Base-by-base conservation (phyloP, 2,113 vertebrate species). In the Geothlypis trichas region DNA sequence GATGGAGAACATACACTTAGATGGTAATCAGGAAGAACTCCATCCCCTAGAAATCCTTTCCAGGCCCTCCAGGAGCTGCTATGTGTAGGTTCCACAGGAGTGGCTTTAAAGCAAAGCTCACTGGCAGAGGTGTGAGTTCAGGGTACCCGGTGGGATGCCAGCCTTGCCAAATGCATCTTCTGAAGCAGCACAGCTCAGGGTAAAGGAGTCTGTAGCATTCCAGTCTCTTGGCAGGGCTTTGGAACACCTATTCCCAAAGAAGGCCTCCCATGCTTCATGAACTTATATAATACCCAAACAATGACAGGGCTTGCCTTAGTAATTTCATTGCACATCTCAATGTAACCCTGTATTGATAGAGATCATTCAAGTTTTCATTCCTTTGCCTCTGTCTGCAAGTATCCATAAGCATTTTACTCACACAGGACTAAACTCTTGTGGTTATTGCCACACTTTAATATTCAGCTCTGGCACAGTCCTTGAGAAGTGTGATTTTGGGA, bases 51-150 rank as follows among this genome's bases (percentile, higher is more conserved):
- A 68, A 76, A 80, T n/a, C 26, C 49, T 27, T 31, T 18, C n/a
- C 3, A 3, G 27, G 61, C 42, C 24, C 22, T 89, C 28, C 31
- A 89, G 51, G 23, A 66, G 35, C 41, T 78, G 13, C 35, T 28
- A 2, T 3, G 7, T 0, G 1, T 3, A 31, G 0, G 0, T 26
- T 82, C 55, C 52, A 65, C 8, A 11, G 15, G 7, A 67, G 9
- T 10, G 21, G 33, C 47, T 35, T 51, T 31, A 52, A 75, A 61
- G n/a, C 55, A 68, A 75, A 87, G 87, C 31, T 87, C 33, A 15
- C 39, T 37, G 39, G 68, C 35, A 61, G 39, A 84, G 21, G 10
- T 14, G 13, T 44, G n/a, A 7, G 27, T 22, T 88, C 61, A 42
- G 17, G 27, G 31, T 39, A 44, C 27, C 44, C 39, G 10, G n/a